Conservation (phyloP, 2,888 invertebrate genomes). For the Aspidiotus rigidus region DNA sequence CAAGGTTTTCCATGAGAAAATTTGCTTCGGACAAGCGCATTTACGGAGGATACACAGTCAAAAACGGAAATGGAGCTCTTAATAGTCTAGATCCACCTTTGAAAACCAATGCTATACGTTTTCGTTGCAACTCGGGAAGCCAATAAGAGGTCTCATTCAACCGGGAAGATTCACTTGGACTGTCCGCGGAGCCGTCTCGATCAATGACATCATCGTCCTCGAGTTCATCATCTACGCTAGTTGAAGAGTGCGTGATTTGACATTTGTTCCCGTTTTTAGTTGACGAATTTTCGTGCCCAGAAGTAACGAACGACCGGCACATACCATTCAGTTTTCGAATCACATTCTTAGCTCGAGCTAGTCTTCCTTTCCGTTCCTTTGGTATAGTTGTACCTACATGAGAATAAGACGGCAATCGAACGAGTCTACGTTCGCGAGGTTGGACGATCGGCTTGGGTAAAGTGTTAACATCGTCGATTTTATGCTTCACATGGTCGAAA, state of each 20-base stretch:
- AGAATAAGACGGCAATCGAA: conserved; percentile 18
- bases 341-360: neutral
- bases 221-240: neutral
- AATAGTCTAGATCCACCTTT: conserved; percentile 13
- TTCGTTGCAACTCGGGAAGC: conserved; percentile 17
- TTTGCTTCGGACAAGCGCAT: too few relatives aligned
- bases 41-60: neutral
- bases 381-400: conserved; percentile 14
- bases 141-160: neutral
- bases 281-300: neutral
- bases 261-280: neutral
- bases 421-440: neutral
- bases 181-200: too few relatives aligned
- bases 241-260: neutral
- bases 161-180: too few relatives aligned
- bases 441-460: neutral
- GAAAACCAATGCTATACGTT: conserved; percentile 17
- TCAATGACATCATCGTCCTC: too few relatives aligned
- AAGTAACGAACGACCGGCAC: neutral
- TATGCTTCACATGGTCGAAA: conserved; percentile 11
- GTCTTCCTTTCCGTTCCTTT: neutral
- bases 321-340: neutral
- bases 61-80: conserved; percentile 23
- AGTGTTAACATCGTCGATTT: conserved; percentile 21
- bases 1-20: too few relatives aligned